phyloP scores from a whole-genome alignment of 2,888 invertebrate genomes.

The Callimorpha dominula region DNA sequence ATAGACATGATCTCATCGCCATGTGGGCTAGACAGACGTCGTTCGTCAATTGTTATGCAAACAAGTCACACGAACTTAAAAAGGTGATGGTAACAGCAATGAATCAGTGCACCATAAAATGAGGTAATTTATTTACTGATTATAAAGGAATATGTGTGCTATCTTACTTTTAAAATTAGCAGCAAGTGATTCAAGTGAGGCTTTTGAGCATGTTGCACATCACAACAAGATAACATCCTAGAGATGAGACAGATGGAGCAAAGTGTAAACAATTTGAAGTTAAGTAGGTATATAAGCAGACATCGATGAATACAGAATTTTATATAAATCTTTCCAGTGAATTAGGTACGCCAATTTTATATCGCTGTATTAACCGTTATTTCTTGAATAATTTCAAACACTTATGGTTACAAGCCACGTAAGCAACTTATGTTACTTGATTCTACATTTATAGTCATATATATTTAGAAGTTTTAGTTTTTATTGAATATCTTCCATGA shows the following conservation, averaged over 20 bases:
- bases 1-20: constrained; percentile 63
- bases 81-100: constrained; percentile 26
- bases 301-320: too few relatives aligned
- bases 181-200: constrained; percentile 26
- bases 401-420: background rate
- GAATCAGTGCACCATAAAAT: constrained; percentile 31
- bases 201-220: constrained; percentile 23
- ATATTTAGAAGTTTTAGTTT: background rate
- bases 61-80: constrained; percentile 38
- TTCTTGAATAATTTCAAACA: background rate
- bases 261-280: constrained; percentile 7
- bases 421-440: background rate
- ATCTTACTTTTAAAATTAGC: constrained; percentile 24
- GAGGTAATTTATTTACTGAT: constrained; percentile 30
- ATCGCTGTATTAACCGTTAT: background rate
- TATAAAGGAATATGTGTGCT: constrained; percentile 12
- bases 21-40: constrained; percentile 59
- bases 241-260: constrained; percentile 27
- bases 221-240: constrained; percentile 31
- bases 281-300: too few relatives aligned
- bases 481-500: background rate
- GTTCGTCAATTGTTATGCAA: constrained; percentile 33
- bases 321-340: too few relatives aligned
- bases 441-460: background rate
- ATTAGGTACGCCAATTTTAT: too few relatives aligned